These are phyloP conservation scores for Thymelicus lineola DNA, from an alignment of 2,888 invertebrate species.

Conservation along the genomic window DNA sequence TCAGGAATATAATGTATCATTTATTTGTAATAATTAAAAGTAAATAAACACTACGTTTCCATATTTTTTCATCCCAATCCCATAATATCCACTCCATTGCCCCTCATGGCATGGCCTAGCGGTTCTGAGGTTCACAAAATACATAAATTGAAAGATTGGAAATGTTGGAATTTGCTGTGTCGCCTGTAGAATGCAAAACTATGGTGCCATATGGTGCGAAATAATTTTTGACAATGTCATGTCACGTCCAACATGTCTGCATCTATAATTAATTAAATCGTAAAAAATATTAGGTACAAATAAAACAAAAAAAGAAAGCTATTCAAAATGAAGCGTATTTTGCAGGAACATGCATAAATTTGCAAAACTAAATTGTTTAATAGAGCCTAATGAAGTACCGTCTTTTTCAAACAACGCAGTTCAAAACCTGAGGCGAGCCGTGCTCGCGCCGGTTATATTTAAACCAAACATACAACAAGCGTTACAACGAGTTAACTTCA, in stretches of 20 bases:
- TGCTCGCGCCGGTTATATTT: conserved; percentile 60
- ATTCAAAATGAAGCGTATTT: conserved; percentile 21
- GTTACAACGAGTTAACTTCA: conserved; percentile 64
- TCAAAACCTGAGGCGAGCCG: conserved; percentile 63
- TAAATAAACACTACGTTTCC: too few species aligned
- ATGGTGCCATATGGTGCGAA: too few species aligned
- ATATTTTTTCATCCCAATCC: too few species aligned
- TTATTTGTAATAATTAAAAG: too few species aligned
- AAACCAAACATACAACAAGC: conserved; percentile 66
- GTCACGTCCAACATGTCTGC: neutral
- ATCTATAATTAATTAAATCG: neutral
- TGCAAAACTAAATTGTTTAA: conserved; percentile 62
- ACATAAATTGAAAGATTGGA: too few species aligned
- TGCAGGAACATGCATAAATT: conserved; percentile 69
- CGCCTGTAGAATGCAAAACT: too few species aligned
- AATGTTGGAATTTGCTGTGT: too few species aligned
- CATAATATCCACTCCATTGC: too few species aligned
- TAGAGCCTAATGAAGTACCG: conserved; percentile 59
- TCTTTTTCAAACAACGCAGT: conserved; percentile 64
- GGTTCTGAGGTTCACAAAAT: too few species aligned
- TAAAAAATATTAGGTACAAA: neutral
- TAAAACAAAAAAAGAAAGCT: conserved; percentile 11
- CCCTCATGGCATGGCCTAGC: too few species aligned
- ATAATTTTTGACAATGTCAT: neutral
- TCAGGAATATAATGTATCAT: too few species aligned